Percentiles rank a stretch among this genome's conserved stretches.
Conservation (phyloP, 2,797 vertebrate species). For the Chelonia mydas region DNA sequence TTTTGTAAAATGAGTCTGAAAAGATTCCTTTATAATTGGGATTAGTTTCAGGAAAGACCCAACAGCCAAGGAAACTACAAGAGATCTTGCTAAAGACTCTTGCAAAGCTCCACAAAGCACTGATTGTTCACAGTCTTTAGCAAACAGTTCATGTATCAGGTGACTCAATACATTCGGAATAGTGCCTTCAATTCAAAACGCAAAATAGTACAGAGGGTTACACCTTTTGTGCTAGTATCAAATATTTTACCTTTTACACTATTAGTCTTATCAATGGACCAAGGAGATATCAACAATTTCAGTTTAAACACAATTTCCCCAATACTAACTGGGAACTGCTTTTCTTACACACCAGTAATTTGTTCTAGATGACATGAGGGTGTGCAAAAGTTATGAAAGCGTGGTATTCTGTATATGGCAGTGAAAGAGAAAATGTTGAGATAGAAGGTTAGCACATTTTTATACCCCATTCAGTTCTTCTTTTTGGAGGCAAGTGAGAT, state of each 20-base stretch:
- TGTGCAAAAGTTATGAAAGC: neutral
- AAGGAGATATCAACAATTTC: constrained; percentile 21
- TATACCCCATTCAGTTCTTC: neutral
- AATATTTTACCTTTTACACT: constrained; percentile 25
- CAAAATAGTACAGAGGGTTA: constrained; percentile 49
- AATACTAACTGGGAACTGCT: neutral
- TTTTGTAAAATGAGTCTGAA: constrained; percentile 36
- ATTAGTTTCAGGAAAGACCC: constrained; percentile 63
- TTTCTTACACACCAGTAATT: neutral
- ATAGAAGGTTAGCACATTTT: neutral
- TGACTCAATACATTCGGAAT: constrained; percentile 61
- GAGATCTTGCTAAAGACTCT: constrained; percentile 68
- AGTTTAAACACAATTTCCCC: neutral
- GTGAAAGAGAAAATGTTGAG: neutral
- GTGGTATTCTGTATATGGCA: too few relatives aligned
- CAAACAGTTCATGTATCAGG: constrained; percentile 86
- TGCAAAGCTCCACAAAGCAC: constrained; percentile 71
- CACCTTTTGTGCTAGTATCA: constrained; percentile 50
- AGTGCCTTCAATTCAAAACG: constrained; percentile 40
- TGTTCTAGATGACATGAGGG: neutral
- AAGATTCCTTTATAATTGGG: constrained; percentile 47
- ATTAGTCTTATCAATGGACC: constrained; percentile 31
- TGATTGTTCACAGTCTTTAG: constrained; percentile 77
- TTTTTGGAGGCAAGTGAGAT: neutral
- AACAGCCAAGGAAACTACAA: constrained; percentile 63